Percentiles rank a stretch among this genome's conserved stretches.
Evolutionary conservation across 2,888 invertebrate genomes (phyloP).

Genomic region (Prenolepis imparis): DNA sequence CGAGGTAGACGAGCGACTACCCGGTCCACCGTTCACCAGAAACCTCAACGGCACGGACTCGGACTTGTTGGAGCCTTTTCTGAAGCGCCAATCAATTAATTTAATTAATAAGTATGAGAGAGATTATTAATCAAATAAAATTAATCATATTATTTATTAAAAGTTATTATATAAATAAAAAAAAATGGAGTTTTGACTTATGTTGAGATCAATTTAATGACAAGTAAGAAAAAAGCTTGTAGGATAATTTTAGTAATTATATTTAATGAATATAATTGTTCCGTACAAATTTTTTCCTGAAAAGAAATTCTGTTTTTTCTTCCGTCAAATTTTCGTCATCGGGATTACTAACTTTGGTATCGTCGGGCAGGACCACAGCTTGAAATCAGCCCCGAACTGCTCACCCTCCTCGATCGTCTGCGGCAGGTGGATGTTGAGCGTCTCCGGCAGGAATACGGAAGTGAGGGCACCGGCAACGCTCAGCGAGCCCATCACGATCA

Average conservation of each 20-base stretch:
- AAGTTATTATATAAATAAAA: background rate
- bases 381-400: slow-evolving; percentile 88
- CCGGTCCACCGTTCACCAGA: slow-evolving; percentile 83
- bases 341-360: slow-evolving; percentile 78
- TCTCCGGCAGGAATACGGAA: slow-evolving; percentile 89
- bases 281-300: background rate
- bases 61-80: slow-evolving; percentile 65
- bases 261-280: background rate
- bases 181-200: background rate
- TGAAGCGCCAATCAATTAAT: slow-evolving; percentile 28
- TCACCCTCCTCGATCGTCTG: slow-evolving; percentile 90
- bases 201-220: background rate
- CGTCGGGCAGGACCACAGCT: slow-evolving; percentile 88
- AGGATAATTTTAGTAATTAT: background rate
- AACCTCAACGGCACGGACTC: slow-evolving; percentile 82
- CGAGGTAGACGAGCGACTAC: slow-evolving; percentile 77
- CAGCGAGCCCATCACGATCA: slow-evolving; percentile 89
- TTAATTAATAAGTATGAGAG: background rate
- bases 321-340: background rate
- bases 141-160: background rate
- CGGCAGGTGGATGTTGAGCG: slow-evolving; percentile 89
- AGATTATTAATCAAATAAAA: background rate
- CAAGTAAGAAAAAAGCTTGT: background rate
- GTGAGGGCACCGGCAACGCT: slow-evolving; percentile 88
- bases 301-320: background rate